Conservation (phyloP, 2,888 invertebrate genomes). For the Dynastes hyllus region DNA sequence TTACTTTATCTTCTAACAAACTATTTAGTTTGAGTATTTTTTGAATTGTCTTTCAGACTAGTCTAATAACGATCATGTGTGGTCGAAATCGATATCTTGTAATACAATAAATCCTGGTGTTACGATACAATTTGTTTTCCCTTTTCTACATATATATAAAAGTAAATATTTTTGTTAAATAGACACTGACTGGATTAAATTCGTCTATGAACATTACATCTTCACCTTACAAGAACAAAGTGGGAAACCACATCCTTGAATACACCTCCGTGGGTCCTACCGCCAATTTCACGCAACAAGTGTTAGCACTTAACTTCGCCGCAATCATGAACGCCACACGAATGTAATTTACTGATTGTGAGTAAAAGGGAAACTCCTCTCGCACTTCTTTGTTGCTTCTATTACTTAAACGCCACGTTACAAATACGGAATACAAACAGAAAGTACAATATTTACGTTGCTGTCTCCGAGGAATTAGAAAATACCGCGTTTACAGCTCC, state of each 20-base stretch:
- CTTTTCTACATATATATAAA: no score
- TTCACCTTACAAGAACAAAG: no score
- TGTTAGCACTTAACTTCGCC: conserved; percentile 18
- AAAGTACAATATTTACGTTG: not conserved
- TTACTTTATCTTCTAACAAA: no score
- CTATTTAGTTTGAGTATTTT: no score
- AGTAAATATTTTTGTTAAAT: no score
- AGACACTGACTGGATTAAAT: no score
- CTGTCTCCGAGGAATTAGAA: not conserved
- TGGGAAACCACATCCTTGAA: not conserved
- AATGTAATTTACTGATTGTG: not conserved
- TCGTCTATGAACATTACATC: no score
- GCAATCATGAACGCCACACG: not conserved
- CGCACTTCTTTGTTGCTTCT: conserved; percentile 17
- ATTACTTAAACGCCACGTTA: not conserved
- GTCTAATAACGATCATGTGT: no score
- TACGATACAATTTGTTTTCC: not conserved
- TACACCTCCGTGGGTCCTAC: not conserved
- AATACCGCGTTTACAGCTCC: not conserved
- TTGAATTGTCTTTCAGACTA: no score
- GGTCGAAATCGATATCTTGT: no score
- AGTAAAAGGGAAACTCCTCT: not conserved
- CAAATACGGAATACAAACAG: conserved; percentile 8
- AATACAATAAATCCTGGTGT: no score
- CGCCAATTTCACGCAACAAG: conserved; percentile 26